A percentile compares a stretch with the other conserved stretches of the same genome.
These are phyloP conservation scores for Dinocampus coccinellae DNA, from an alignment of 2,888 invertebrate genomes.

Conservation along the genomic window DNA sequence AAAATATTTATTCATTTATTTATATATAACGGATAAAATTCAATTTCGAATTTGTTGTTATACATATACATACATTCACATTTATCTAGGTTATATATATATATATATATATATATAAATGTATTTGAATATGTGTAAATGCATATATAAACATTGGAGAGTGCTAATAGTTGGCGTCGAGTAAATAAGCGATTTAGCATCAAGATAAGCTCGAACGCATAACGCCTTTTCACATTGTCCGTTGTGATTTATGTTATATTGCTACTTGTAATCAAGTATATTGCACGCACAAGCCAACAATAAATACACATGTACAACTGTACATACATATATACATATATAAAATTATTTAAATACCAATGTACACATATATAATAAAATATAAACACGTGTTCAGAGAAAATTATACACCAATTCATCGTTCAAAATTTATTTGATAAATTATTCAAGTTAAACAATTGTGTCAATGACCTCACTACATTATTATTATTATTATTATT, in stretches of 20 bases:
- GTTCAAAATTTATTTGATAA: too few species aligned
- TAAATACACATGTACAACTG: background rate
- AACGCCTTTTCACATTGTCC: slow-evolving; percentile 50
- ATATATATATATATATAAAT: background rate
- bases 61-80: background rate
- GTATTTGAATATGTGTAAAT: too few species aligned
- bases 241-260: slow-evolving; percentile 51
- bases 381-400: too few species aligned
- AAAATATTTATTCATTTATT: too few species aligned
- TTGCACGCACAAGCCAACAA: slow-evolving; percentile 18
- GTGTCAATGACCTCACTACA: too few species aligned
- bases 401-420: too few species aligned
- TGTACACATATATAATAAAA: too few species aligned
- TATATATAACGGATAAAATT: too few species aligned
- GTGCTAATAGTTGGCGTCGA: slow-evolving; percentile 40
- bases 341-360: slow-evolving; percentile 11
- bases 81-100: slow-evolving; percentile 32
- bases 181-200: slow-evolving; percentile 38
- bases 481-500: too few species aligned
- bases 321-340: too few species aligned
- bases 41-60: background rate
- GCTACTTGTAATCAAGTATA: slow-evolving; percentile 55
- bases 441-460: too few species aligned
- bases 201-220: slow-evolving; percentile 44
- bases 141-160: background rate